phyloP scores from a whole-genome alignment of 2,888 invertebrate genomes.

The Macrosiphum euphorbiae region DNA sequence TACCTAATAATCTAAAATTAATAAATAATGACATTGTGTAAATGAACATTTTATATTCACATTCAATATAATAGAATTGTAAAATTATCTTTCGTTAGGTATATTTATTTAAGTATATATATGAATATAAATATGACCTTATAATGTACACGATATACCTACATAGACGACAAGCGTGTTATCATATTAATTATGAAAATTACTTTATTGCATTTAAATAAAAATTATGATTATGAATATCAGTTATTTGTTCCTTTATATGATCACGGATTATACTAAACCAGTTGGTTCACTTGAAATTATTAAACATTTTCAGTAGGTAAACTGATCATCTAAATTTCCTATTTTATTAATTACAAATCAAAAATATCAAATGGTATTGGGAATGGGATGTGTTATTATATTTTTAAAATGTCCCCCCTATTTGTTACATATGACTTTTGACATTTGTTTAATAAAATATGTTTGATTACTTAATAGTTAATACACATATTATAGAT shows the following conservation, averaged over 20 bases:
- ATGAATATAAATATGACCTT: background rate
- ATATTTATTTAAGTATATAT: background rate
- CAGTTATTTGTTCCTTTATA: too few species aligned
- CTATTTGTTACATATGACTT: background rate
- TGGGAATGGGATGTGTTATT: background rate
- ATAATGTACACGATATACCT: too few species aligned
- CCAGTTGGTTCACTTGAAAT: background rate
- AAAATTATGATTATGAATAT: background rate
- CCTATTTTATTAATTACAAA: background rate
- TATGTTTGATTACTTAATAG: background rate
- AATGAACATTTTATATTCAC: background rate
- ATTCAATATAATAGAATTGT: background rate
- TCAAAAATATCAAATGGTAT: background rate
- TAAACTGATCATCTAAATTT: background rate
- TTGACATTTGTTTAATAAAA: background rate
- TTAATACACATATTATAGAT: constrained; percentile 68
- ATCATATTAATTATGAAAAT: background rate
- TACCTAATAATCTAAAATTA: background rate
- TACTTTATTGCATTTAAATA: background rate
- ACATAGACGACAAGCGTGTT: background rate
- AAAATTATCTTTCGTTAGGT: background rate
- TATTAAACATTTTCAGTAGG: background rate
- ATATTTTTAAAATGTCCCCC: background rate
- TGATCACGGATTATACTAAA: too few species aligned
- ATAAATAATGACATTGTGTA: background rate